Evolutionary conservation across 1,140 invertebrate species (phyloP).

Genomic region (Euura lappo): DNA sequence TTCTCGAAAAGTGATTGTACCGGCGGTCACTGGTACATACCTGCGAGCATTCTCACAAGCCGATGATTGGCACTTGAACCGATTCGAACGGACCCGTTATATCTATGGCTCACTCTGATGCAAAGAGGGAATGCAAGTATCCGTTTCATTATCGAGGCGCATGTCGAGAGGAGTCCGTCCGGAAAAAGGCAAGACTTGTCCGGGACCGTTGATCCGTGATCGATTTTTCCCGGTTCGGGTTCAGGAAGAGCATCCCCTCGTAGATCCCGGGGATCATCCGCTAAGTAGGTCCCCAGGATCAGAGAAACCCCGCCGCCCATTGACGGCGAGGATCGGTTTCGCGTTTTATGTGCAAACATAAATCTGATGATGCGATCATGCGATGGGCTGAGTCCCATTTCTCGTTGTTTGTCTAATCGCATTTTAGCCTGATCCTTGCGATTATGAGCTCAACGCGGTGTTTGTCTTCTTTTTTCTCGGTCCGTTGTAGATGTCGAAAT

Average conservation of each 20-base stretch:
- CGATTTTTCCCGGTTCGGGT: slow-evolving; percentile 42
- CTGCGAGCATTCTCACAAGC: background rate
- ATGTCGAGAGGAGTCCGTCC: slow-evolving; percentile 30
- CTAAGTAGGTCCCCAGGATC: slow-evolving; percentile 45
- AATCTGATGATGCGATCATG: background rate
- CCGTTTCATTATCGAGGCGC: slow-evolving; percentile 29
- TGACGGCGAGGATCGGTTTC: too few species aligned
- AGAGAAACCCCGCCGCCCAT: slow-evolving; percentile 30
- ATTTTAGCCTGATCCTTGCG: background rate
- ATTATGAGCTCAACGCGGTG: background rate
- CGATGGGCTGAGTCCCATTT: too few species aligned
- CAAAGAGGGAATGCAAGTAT: slow-evolving; percentile 26
- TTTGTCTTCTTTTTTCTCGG: background rate
- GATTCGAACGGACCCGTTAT: background rate
- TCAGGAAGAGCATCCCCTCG: slow-evolving; percentile 49
- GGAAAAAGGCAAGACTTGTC: slow-evolving; percentile 56
- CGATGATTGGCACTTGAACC: too few species aligned
- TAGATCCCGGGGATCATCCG: too few species aligned
- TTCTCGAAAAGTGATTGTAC: background rate
- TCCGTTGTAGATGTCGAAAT: background rate
- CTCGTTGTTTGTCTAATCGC: too few species aligned
- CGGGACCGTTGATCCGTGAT: slow-evolving; percentile 52
- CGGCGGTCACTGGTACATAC: background rate
- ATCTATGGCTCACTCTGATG: too few species aligned
- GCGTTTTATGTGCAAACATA: background rate